A percentile compares a stretch with the other conserved stretches of the same genome.
These are phyloP conservation scores for Leucoraja ocellata DNA, from an alignment of 2,797 vertebrate species.

Conservation along the genomic window DNA sequence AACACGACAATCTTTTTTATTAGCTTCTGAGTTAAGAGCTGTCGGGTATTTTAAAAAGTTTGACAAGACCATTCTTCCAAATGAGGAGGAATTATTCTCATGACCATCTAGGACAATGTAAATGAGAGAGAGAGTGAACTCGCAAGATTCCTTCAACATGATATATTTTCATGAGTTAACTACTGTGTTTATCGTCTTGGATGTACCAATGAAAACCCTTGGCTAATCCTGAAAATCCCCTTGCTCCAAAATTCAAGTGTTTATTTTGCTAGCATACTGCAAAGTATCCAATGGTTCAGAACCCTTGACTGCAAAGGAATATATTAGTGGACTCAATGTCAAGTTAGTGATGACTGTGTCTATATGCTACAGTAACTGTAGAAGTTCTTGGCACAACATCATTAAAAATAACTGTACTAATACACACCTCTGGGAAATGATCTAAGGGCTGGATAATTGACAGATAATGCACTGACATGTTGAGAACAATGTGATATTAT, in stretches of 20 bases:
- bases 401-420: neutral
- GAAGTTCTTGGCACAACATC: neutral
- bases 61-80: neutral
- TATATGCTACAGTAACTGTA: neutral
- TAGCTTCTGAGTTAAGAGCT: neutral
- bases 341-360: neutral
- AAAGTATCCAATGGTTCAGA: neutral
- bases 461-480: conserved; percentile 10
- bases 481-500: neutral
- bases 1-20: neutral
- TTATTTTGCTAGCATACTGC: neutral
- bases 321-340: conserved; percentile 8
- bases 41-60: neutral
- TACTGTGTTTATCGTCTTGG: neutral
- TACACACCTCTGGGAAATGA: neutral
- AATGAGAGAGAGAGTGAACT: no score
- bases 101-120: neutral
- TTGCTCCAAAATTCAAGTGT: neutral
- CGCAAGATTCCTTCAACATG: neutral
- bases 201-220: neutral
- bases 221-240: neutral
- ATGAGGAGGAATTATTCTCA: conserved; percentile 13
- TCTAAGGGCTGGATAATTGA: neutral
- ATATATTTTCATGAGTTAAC: neutral
- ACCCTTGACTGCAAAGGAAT: conserved; percentile 5